Conservation (phyloP, 2,888 invertebrate genomes). For the Myathropa florea region DNA sequence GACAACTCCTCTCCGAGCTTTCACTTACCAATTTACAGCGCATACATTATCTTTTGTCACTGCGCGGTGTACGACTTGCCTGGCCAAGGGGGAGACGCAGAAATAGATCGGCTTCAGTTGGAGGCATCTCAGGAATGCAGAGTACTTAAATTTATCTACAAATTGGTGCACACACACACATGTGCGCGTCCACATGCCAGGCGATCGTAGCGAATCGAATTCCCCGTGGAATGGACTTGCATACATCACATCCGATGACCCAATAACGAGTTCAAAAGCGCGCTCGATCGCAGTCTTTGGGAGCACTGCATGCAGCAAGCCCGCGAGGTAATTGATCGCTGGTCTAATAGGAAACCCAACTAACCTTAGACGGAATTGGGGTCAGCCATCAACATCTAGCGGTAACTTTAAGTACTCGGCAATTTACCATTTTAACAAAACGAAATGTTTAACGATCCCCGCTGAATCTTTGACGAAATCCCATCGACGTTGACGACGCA, state of each 20-base stretch:
- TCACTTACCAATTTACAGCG: slow-evolving; percentile 30
- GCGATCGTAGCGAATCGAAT: slow-evolving; percentile 18
- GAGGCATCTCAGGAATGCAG: neutral
- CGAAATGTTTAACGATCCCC: slow-evolving; percentile 53
- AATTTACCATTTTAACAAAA: slow-evolving; percentile 64
- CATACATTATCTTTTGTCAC: slow-evolving; percentile 9
- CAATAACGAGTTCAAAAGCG: slow-evolving; percentile 52
- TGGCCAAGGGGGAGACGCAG: neutral
- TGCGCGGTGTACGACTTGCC: neutral
- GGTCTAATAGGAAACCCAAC: slow-evolving; percentile 57
- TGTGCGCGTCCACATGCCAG: neutral
- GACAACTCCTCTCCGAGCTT: neutral
- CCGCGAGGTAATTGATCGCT: slow-evolving; percentile 51
- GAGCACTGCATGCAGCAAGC: neutral
- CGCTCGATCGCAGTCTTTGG: neutral
- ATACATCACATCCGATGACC: slow-evolving; percentile 62
- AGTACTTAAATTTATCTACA: slow-evolving; percentile 20
- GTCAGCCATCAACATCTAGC: slow-evolving; percentile 59
- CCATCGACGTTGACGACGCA: neutral
- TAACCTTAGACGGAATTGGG: slow-evolving; percentile 66
- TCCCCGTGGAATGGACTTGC: slow-evolving; percentile 40
- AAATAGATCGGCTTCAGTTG: neutral
- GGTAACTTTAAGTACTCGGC: slow-evolving; percentile 60
- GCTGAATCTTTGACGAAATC: neutral
- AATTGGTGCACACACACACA: slow-evolving; percentile 18